A percentile compares a stretch with the other conserved stretches of the same genome.
Conservation (phyloP, 2,888 invertebrate genomes). For the Meloe dianella region DNA sequence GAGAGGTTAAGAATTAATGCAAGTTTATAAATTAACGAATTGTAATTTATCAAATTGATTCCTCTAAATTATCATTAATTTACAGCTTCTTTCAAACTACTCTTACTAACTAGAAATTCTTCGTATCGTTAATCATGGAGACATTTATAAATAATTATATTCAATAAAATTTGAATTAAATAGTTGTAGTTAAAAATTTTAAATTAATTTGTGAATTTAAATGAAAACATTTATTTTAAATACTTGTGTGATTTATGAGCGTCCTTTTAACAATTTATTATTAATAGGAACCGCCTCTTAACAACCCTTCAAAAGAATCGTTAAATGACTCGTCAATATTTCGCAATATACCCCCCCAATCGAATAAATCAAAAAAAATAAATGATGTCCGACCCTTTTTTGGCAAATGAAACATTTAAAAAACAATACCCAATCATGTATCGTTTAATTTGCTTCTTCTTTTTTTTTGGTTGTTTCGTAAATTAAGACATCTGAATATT, state of each 20-base stretch:
- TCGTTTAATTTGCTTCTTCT: not conserved
- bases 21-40: too few relatives aligned
- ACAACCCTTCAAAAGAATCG: slow-evolving; percentile 4
- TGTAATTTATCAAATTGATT: too few relatives aligned
- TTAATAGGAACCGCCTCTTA: not conserved
- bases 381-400: slow-evolving; percentile 1
- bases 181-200: too few relatives aligned
- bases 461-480: slow-evolving; percentile 19
- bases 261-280: not conserved
- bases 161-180: too few relatives aligned
- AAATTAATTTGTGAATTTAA: too few relatives aligned
- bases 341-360: not conserved
- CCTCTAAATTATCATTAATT: too few relatives aligned
- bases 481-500: slow-evolving; percentile 40
- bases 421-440: slow-evolving; percentile 1
- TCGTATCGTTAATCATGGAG: too few relatives aligned
- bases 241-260: not conserved
- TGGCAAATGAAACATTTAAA: not conserved
- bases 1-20: too few relatives aligned
- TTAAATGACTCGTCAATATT: slow-evolving; percentile 12
- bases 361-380: slow-evolving; percentile 6
- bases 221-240: not conserved
- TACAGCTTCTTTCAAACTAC: too few relatives aligned
- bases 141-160: too few relatives aligned
- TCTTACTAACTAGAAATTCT: too few relatives aligned